Base-by-base conservation (phyloP, 2,113 vertebrate genomes). In the Hyperoodon ampullatus region DNA sequence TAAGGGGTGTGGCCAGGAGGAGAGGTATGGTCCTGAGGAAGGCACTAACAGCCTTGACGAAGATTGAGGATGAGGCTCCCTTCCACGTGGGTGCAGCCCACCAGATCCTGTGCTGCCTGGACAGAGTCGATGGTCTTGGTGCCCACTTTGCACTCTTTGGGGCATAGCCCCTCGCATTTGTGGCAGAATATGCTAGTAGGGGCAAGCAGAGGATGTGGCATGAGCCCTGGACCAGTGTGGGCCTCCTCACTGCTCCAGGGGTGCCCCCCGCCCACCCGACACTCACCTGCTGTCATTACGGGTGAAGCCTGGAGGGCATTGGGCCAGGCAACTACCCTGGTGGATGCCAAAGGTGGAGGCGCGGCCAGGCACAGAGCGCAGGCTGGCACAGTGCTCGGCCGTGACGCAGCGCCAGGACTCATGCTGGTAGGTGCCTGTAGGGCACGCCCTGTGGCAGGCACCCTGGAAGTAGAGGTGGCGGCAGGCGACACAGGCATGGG, bases 51-150 rank as follows among this genome's bases (percentile, higher is more conserved):
- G 78, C 99, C 99, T 68, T 98, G 97, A 6, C 99, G 99, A 81
- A 99, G 99, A 97, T 99, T 99, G 35, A 99, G 10, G 61, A 99
- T 99, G 92, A 99, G 98, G 95, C 98, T 99, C 2, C 99, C 99
- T 77, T 99, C 99, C 0, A 99, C 8, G 12, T 99, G 97, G 26
- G 99, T 99, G 98, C 99, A 99, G 89, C 99, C 99, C 14, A 92
- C 97, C 96, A 99, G 91, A 72, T 99, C 99, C 96, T 98, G 98
- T 0, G 99, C 99, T 0, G 98, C 98, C 86, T 92, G 97, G 0
- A 98, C 85, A 0, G 99, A 99, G 68, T 99, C 99, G 0, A 99
- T 98, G 72, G 99, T 99, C 97, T 99, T 99, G 96, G 98, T 99
- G 97, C 99, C 99, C 85, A 99, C 98, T 70, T 99, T 99, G 97